A percentile compares a stretch with the other conserved stretches of the same genome.
These are phyloP conservation scores for Nothobranchius kuhntae DNA, from an alignment of 2,113 vertebrate genomes.

Conservation along the genomic window DNA sequence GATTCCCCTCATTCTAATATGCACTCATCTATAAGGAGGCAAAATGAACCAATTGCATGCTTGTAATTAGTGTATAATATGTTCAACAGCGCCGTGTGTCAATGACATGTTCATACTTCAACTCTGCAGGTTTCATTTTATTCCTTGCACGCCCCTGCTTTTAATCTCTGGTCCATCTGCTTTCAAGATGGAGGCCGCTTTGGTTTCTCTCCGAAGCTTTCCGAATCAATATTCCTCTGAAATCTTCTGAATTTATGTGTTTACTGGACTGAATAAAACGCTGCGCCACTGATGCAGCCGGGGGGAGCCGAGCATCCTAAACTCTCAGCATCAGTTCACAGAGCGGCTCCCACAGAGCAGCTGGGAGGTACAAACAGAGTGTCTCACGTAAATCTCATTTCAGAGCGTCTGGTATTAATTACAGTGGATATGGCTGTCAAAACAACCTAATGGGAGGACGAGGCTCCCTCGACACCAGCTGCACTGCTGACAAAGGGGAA, in stretches of 20 bases:
- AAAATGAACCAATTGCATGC: not conserved
- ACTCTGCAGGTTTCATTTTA: not conserved
- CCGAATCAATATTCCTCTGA: constrained; percentile 44
- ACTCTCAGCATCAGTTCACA: constrained; percentile 41
- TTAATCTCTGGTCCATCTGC: constrained; percentile 1
- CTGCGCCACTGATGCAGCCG: constrained; percentile 9
- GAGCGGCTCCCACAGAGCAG: constrained; percentile 17
- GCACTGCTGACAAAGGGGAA: constrained; percentile 64
- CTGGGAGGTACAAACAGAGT: constrained; percentile 50
- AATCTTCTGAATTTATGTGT: constrained; percentile 34
- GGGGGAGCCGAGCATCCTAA: constrained; percentile 17
- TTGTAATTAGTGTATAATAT: not conserved
- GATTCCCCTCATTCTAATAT: constrained; percentile 23
- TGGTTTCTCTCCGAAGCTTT: constrained; percentile 9
- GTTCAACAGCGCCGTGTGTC: not conserved
- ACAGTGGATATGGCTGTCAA: constrained; percentile 63
- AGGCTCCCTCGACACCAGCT: constrained; percentile 55
- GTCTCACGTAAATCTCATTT: constrained; percentile 61
- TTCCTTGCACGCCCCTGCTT: not conserved
- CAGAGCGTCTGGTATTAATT: constrained; percentile 68
- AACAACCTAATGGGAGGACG: constrained; percentile 59
- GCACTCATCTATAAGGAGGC: constrained; percentile 4
- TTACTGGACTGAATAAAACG: constrained; percentile 32
- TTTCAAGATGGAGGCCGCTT: constrained; percentile 30
- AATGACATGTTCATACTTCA: not conserved